phyloP scores from a whole-genome alignment of 2,797 vertebrate genomes.

The Cheracebus regulus region DNA sequence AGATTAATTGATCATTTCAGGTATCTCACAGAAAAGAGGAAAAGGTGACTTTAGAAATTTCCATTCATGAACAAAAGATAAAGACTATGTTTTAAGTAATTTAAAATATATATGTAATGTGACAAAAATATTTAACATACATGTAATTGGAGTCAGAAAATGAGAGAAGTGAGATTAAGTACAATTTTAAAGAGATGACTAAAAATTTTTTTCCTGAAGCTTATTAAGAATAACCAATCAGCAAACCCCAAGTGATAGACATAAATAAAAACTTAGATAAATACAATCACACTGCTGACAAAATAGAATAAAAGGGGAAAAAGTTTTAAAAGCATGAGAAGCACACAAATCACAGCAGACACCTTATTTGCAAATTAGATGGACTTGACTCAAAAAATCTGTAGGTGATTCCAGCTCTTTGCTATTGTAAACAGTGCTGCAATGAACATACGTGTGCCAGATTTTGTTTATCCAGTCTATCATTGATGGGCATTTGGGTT shows the following conservation, averaged over 20 bases:
- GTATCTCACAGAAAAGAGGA: not conserved
- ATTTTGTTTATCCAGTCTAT: no score
- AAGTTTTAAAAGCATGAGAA: not conserved
- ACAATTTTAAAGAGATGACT: not conserved
- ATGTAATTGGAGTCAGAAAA: not conserved
- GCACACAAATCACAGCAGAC: not conserved
- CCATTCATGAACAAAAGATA: not conserved
- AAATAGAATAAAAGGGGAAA: not conserved
- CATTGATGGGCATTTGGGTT: no score
- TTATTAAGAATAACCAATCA: not conserved
- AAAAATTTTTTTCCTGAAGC: not conserved
- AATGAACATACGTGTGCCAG: no score
- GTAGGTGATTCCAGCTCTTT: no score
- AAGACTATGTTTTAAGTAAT: not conserved
- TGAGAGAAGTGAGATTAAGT: not conserved
- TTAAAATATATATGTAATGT: not conserved
- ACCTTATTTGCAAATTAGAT: not conserved
- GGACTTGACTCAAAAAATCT: not conserved
- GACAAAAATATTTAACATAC: not conserved
- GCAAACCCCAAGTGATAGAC: not conserved
- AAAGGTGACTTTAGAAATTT: not conserved
- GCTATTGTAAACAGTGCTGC: no score
- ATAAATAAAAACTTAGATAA: not conserved
- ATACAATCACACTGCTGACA: not conserved
- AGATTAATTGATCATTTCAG: not conserved